Evolutionary conservation across 2,113 vertebrate species (phyloP).

Genomic region (Cyphomyrus discorhynchus): DNA sequence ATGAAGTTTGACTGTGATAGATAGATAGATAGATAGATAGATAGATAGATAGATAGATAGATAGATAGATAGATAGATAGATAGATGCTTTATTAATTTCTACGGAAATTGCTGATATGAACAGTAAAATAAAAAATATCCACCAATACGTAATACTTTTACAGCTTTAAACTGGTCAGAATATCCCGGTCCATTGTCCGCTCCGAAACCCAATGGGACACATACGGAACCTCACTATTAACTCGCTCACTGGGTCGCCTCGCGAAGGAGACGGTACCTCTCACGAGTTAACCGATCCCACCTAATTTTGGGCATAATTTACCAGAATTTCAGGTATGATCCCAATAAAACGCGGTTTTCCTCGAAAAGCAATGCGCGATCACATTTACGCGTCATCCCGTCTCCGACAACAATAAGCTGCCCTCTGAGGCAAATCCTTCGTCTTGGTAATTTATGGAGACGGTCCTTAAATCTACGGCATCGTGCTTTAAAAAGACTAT

Average conservation of each 20-base stretch:
- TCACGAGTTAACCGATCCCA: not conserved
- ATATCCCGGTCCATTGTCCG: not conserved
- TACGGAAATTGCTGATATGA: not conserved
- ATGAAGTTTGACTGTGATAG: not conserved
- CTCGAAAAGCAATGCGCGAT: not conserved
- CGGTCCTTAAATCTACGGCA: not conserved
- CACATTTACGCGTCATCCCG: not conserved
- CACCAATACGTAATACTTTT: not conserved
- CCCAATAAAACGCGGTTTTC: not conserved
- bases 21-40: not conserved
- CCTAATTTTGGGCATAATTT: not conserved
- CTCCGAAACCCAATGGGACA: not conserved
- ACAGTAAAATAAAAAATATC: not conserved
- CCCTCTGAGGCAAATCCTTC: not conserved
- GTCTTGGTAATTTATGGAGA: not conserved
- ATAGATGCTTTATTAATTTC: not conserved
- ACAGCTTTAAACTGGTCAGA: not conserved
- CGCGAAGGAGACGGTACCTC: not conserved
- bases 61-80: not conserved
- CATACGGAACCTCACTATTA: not conserved
- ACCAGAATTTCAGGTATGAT: not conserved
- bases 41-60: not conserved
- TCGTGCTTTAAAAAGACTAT: not conserved
- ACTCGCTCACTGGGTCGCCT: not conserved
- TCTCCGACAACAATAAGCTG: not conserved